A percentile compares a stretch with the other conserved stretches of the same genome.
Evolutionary conservation across 2,113 vertebrate species (phyloP).

Genomic region (Meleagris gallopavo): DNA sequence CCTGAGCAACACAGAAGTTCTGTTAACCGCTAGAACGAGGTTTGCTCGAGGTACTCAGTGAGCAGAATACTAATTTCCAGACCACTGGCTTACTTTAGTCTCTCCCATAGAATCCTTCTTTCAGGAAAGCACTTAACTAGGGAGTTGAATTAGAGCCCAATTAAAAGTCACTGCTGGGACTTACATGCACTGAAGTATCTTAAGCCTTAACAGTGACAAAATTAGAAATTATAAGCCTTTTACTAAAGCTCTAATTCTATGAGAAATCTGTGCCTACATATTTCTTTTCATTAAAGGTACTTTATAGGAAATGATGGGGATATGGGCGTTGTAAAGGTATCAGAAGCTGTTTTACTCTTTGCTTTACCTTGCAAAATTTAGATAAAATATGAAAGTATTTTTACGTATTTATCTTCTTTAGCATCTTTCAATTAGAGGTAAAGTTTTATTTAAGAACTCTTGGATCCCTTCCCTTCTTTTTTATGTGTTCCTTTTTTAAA

Average conservation of each 20-base stretch:
- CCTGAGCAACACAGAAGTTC: neutral
- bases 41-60: neutral
- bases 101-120: neutral
- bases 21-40: neutral
- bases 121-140: neutral
- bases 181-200: neutral
- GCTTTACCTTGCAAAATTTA: neutral
- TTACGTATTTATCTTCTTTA: neutral
- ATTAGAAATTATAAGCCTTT: neutral
- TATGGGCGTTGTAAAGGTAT: neutral
- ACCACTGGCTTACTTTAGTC: neutral
- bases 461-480: neutral
- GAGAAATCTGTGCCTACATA: neutral
- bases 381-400: neutral
- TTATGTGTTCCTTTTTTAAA: neutral
- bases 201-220: neutral
- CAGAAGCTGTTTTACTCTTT: neutral
- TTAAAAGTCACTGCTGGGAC: neutral
- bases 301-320: neutral
- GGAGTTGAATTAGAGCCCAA: neutral
- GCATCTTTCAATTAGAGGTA: neutral
- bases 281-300: neutral
- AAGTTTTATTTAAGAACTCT: neutral
- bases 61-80: slow-evolving; percentile 4
- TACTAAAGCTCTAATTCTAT: neutral